Evolutionary conservation across 2,113 vertebrate species (phyloP).

Genomic region (Suncus etruscus): DNA sequence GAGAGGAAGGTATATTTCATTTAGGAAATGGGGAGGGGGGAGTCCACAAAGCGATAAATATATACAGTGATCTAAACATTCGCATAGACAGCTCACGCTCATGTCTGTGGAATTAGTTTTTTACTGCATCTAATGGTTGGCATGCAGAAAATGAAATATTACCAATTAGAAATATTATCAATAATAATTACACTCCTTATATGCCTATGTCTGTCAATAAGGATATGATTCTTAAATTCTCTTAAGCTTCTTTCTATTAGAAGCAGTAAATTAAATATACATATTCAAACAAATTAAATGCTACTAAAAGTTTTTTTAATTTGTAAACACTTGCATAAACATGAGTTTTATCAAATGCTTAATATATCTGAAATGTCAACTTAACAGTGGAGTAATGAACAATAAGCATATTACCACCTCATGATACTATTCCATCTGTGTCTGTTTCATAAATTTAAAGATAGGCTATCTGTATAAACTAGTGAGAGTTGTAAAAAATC

Average conservation of each 20-base stretch:
- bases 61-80: not conserved
- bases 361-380: slow-evolving; percentile 80
- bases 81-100: not conserved
- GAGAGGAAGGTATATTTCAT: slow-evolving; percentile 14
- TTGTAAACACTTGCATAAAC: slow-evolving; percentile 77
- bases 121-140: not conserved
- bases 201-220: slow-evolving; percentile 67
- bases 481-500: slow-evolving; percentile 60
- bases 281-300: slow-evolving; percentile 70
- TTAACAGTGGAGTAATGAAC: slow-evolving; percentile 73
- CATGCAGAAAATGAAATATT: slow-evolving; percentile 32
- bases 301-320: slow-evolving; percentile 73
- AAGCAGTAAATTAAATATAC: slow-evolving; percentile 68
- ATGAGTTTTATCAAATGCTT: slow-evolving; percentile 79
- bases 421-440: slow-evolving; percentile 45
- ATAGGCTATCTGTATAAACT: slow-evolving; percentile 45
- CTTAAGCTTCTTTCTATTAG: slow-evolving; percentile 62
- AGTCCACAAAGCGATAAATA: slow-evolving; percentile 38
- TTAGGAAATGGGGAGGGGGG: not conserved
- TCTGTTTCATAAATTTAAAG: slow-evolving; percentile 14
- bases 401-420: slow-evolving; percentile 65
- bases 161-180: slow-evolving; percentile 72
- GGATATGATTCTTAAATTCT: slow-evolving; percentile 67
- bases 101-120: slow-evolving; percentile 7
- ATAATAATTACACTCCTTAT: slow-evolving; percentile 69